phyloP scores from a whole-genome alignment of 2,113 vertebrate genomes.

The Uria lomvia region DNA sequence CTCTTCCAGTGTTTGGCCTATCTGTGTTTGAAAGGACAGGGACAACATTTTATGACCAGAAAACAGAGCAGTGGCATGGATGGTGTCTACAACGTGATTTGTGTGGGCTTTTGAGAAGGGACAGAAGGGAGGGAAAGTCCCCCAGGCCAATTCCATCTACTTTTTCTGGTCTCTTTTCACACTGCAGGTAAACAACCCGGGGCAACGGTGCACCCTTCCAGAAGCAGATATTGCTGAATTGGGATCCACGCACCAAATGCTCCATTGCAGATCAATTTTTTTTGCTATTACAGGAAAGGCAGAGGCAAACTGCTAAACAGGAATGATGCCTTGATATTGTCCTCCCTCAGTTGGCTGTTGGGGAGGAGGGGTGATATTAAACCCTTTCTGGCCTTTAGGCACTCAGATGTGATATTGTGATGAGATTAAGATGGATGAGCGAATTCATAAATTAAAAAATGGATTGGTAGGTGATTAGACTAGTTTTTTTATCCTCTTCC shows the following conservation, averaged over 20 bases:
- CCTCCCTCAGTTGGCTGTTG: background rate
- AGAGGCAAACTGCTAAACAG: background rate
- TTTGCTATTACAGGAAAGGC: background rate
- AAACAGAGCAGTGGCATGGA: background rate
- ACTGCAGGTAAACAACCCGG: background rate
- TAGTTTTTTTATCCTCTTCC: background rate
- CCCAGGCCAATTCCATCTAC: background rate
- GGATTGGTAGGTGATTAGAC: background rate
- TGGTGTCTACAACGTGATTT: background rate
- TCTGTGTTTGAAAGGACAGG: background rate
- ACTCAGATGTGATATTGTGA: background rate
- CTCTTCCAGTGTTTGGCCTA: background rate
- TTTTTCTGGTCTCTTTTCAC: background rate
- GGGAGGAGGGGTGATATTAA: background rate
- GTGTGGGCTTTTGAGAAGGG: background rate
- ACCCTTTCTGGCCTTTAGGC: background rate
- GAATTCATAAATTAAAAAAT: background rate
- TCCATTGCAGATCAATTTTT: background rate
- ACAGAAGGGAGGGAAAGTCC: rapidly evolving
- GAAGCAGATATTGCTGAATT: background rate
- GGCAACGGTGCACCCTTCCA: background rate
- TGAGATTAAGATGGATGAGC: background rate
- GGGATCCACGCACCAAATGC: rapidly evolving
- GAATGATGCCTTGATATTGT: background rate
- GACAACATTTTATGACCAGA: background rate